Evolutionary conservation across 1,140 invertebrate genomes (phyloP).

Genomic region (Metopolophium dirhodum): DNA sequence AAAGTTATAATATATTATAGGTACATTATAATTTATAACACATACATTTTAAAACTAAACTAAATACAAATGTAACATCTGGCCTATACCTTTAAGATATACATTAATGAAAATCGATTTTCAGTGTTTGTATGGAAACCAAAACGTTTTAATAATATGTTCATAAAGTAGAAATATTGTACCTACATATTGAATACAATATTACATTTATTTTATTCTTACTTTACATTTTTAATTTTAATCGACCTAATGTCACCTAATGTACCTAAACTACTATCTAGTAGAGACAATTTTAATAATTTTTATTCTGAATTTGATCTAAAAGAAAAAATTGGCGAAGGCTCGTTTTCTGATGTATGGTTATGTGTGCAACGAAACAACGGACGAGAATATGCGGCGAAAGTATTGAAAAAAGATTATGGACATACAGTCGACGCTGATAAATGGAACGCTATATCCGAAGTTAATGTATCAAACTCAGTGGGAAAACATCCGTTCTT

Average conservation of each 20-base stretch:
- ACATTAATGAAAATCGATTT: neutral
- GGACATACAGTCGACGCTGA: conserved; percentile 58
- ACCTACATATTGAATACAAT: neutral
- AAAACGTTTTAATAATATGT: neutral
- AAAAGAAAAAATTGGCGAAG: conserved; percentile 68
- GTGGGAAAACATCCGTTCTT: conserved; percentile 4
- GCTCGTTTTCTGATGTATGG: conserved; percentile 74
- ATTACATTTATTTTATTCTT: neutral
- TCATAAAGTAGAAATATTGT: neutral
- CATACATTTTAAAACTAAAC: neutral
- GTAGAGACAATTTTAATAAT: neutral
- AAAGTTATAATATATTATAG: neutral
- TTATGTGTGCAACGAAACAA: conserved; percentile 70
- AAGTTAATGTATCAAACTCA: neutral
- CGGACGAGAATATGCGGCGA: conserved; percentile 69
- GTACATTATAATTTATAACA: no score
- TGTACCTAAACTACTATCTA: no score
- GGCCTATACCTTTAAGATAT: neutral
- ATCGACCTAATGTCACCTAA: neutral
- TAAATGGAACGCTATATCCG: neutral
- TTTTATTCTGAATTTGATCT: neutral
- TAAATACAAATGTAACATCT: neutral
- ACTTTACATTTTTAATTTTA: neutral
- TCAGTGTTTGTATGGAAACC: neutral
- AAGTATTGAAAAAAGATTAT: conserved; percentile 71